Base-by-base conservation (phyloP, 64 coral and sea anemone species). In the Anthopleura sola region DNA sequence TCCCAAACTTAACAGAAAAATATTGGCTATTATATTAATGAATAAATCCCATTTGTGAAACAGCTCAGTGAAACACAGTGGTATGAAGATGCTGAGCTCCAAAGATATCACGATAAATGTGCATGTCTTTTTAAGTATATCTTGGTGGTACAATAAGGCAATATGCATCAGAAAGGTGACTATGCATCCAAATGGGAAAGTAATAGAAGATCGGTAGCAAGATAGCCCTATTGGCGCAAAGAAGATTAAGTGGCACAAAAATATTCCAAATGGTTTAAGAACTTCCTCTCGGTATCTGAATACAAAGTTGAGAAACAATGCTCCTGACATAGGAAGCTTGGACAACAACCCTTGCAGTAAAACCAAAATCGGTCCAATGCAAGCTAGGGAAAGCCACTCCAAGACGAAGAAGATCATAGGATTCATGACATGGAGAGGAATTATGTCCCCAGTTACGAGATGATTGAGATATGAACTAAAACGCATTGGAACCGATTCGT, bases 1-100 rank as follows among this genome's bases (percentile, higher is more conserved):
- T 29, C 80, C 50, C 11, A 88, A 44, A 44, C 36, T 23, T 62
- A 88, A 80, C 34, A 88, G 8, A 78, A 58, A 36, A 37, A 79
- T 24, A 78, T 55, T 71, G 26, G 9, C 29, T 71, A 34, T 14
- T 0, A 32, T 34, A 34, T 10, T 34, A n/a, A 71, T n/a, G 66
- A 33, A 3, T 71, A 71, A 9, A 71, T 71, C 1, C 11, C n/a
- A 5, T 3, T 2, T 71, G n/a, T 29, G 10, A 18, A 11, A 8
- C 3, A 48, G 50, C 28, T 34, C 31, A 13, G 66, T 71, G 26
- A 69, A 69, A 34, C 66, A 71, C 66, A 71, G 23, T 71, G 66
- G 29, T 32, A 71, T 71, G 14, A 34, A 6, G 28, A 71, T 71
- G 29, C 29, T 71, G 11, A 71, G 66, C 34, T 71, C 66, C 66